These are phyloP conservation scores for Pheosia gnoma DNA, from an alignment of 2,888 invertebrate species.

Conservation along the genomic window DNA sequence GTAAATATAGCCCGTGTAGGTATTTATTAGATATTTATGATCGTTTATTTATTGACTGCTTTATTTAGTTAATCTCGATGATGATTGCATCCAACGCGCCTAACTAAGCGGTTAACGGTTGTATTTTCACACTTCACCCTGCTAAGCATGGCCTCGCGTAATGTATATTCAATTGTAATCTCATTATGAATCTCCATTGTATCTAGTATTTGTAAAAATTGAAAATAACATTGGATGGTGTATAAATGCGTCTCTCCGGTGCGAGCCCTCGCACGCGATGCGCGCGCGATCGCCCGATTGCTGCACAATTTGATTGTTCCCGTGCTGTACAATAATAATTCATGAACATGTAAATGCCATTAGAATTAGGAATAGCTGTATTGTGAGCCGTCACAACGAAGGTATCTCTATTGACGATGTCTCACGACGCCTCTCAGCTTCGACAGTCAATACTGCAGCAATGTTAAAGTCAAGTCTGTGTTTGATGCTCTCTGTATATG, in stretches of 20 bases:
- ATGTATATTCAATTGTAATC: conserved; percentile 75
- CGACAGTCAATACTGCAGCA: conserved; percentile 30
- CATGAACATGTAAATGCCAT: conserved; percentile 19
- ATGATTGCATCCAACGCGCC: conserved; percentile 64
- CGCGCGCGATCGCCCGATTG: conserved; percentile 4
- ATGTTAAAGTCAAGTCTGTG: conserved; percentile 18
- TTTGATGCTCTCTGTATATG: conserved; percentile 37
- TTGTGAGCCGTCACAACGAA: conserved; percentile 25
- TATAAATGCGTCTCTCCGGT: conserved; percentile 57
- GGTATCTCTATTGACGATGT: conserved; percentile 28
- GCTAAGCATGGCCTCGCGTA: conserved; percentile 79
- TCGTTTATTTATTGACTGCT: conserved; percentile 85
- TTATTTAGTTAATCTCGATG: conserved; percentile 79
- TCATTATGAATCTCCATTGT: conserved; percentile 79
- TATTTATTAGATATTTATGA: conserved; percentile 85
- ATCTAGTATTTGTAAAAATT: conserved; percentile 70
- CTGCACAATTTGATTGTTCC: conserved; percentile 34
- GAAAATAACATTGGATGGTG: conserved; percentile 79
- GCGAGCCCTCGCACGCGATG: conserved; percentile 13
- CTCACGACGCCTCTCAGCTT: conserved; percentile 19
- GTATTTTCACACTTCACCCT: conserved; percentile 77
- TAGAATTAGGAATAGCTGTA: conserved; percentile 29
- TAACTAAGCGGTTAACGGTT: conserved; percentile 74
- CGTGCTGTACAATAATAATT: conserved; percentile 31
- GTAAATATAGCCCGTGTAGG: conserved; percentile 83